Evolutionary conservation across 1,140 invertebrate species (phyloP), one percentile per base, ranked within the genome.

Genomic region (Pachyrhynchus sulphureomaculatus): DNA sequence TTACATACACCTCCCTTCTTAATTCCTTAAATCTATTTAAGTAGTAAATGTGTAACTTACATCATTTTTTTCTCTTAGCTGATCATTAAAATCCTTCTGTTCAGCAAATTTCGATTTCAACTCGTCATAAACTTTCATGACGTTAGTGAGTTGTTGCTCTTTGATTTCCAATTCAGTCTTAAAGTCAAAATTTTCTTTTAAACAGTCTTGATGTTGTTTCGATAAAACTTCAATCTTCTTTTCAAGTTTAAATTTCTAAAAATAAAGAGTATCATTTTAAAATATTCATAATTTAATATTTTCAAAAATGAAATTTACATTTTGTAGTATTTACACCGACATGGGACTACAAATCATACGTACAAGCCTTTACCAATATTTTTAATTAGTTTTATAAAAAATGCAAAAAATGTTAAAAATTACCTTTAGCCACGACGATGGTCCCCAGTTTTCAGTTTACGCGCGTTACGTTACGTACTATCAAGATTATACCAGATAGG

Each of bases 161-260:
- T 66, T 66, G 10, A 44, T 21, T 15, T 66, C 55, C 4, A 57
- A 20, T 49, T 62, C 44, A 32, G 51, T 55, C 23, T 58, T 62
- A 13, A 63, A 37, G 42, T 60, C 49, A 26, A 63, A 48, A 10
- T 55, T 23, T 55, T 66, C 60, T 23, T 63, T 59, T 34, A 49
- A 33, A 15, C 10, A 17, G 0, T 66, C 48, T 42, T 66, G 48
- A 36, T 60, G 20, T 20, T 47, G 18, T 49, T 45, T 66, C 4
- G 20, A 39, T 1, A 49, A 23, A n/a, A 34, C n/a, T 37, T 33
- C 49, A 17, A 20, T 26, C 13, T 59, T 56, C 52, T 66, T 65
- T 15, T 64, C 61, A 49, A 68, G 51, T 15, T 66, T 41, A 5
- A 42, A 39, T 48, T 61, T 66, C 52, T 66, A 26, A 58, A 53